Evolutionary conservation across 2,113 vertebrate species (phyloP).

Genomic region (Trochalopteron elliotii): DNA sequence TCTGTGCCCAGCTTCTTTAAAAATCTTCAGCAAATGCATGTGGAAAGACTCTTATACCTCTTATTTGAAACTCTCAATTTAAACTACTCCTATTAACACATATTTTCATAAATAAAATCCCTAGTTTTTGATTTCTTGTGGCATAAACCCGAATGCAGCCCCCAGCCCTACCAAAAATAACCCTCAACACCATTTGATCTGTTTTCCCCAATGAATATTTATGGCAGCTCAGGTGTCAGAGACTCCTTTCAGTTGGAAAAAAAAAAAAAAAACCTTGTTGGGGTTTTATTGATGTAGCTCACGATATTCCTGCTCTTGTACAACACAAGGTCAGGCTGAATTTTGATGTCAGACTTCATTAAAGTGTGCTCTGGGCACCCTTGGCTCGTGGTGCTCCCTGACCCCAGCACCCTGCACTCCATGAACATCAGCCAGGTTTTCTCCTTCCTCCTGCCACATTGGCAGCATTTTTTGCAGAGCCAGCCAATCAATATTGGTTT

Average conservation of each 20-base stretch:
- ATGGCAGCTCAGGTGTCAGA: not conserved
- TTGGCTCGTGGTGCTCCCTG: not conserved
- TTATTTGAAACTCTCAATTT: not conserved
- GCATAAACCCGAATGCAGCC: not conserved
- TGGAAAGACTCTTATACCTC: not conserved
- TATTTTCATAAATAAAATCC: not conserved
- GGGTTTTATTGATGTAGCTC: not conserved
- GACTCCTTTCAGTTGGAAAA: not conserved
- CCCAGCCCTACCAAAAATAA: not conserved
- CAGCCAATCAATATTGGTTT: not conserved
- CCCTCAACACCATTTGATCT: not conserved
- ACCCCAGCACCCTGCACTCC: not conserved
- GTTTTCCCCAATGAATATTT: not conserved
- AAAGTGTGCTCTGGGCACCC: not conserved
- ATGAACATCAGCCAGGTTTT: not conserved
- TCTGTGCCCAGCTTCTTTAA: not conserved
- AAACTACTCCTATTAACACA: not conserved
- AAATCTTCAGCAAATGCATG: not conserved
- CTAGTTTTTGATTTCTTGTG: not conserved
- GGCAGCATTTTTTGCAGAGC: not conserved
- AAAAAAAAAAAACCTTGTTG: not conserved
- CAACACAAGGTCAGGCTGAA: slow-evolving; percentile 9
- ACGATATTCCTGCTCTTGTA: not conserved
- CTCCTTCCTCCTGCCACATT: not conserved
- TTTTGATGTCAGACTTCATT: slow-evolving; percentile 33